Evolutionary conservation across 2,797 vertebrate genomes (phyloP).

Genomic region (Myioborus miniatus): DNA sequence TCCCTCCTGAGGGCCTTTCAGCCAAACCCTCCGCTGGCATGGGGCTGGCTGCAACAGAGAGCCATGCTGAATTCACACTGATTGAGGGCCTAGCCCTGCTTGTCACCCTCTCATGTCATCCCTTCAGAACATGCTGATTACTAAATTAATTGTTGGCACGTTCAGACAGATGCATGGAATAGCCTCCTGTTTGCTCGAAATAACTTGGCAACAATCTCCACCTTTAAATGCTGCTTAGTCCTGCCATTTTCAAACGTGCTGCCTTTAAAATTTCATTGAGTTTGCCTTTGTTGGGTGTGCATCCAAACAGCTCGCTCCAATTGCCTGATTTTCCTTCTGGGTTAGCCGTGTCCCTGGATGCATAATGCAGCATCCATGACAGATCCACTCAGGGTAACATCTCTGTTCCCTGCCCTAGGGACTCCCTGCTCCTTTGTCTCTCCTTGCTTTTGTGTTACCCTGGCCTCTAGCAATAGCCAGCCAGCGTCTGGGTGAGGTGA

Average conservation of each 20-base stretch:
- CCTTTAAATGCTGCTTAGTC: background rate
- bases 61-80: background rate
- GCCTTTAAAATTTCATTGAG: slow-evolving; percentile 26
- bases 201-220: background rate
- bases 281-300: slow-evolving; percentile 8
- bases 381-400: background rate
- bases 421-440: background rate
- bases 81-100: background rate
- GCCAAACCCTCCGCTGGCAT: background rate
- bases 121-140: background rate
- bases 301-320: background rate
- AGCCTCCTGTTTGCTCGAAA: background rate
- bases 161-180: background rate
- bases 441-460: background rate
- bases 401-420: background rate
- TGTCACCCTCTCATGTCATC: background rate
- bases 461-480: background rate
- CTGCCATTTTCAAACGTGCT: background rate
- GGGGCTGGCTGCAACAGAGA: background rate
- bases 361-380: background rate
- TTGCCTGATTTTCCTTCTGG: background rate
- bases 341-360: background rate
- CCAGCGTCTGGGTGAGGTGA: background rate
- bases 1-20: background rate
- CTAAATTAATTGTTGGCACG: background rate